A percentile compares a stretch with the other conserved stretches of the same genome.
These are phyloP conservation scores for Gephyroberyx darwinii DNA, from an alignment of 2,797 vertebrate species.

Conservation along the genomic window DNA sequence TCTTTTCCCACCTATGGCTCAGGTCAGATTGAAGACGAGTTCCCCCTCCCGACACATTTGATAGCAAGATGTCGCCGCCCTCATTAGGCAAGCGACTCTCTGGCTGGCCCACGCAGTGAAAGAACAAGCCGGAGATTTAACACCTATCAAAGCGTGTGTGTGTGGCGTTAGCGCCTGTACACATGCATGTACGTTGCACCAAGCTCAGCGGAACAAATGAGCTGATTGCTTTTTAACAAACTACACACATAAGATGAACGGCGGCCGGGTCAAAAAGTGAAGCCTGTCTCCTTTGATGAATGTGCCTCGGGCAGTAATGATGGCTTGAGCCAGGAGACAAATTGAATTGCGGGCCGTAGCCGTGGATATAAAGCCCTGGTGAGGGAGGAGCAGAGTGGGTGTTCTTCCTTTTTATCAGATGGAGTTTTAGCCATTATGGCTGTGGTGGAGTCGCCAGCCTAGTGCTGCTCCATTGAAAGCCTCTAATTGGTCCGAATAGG, in stretches of 20 bases:
- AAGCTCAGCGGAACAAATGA: constrained; percentile 32
- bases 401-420: constrained; percentile 66
- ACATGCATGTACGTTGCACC: constrained; percentile 12
- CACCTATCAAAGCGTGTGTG: neutral
- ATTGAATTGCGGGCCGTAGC: constrained; percentile 67
- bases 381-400: constrained; percentile 60
- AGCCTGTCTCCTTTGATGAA: constrained; percentile 60
- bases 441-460: constrained; percentile 44
- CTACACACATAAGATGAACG: constrained; percentile 26
- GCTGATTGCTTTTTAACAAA: constrained; percentile 41
- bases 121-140: constrained; percentile 1
- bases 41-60: neutral
- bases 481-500: constrained; percentile 45
- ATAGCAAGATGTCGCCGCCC: constrained; percentile 27
- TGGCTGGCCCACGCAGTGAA: constrained; percentile 15
- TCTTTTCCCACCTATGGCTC: constrained; percentile 19
- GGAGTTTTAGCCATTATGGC: constrained; percentile 61
- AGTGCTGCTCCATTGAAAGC: constrained; percentile 40
- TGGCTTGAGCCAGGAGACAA: constrained; percentile 57
- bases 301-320: constrained; percentile 63
- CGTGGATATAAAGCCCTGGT: constrained; percentile 55
- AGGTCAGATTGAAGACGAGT: constrained; percentile 4
- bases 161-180: neutral
- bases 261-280: constrained; percentile 28
- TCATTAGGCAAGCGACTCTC: constrained; percentile 30